These are phyloP conservation scores for Drosophila virilis DNA, from an alignment of 1,140 invertebrate genomes.

Conservation along the genomic window DNA sequence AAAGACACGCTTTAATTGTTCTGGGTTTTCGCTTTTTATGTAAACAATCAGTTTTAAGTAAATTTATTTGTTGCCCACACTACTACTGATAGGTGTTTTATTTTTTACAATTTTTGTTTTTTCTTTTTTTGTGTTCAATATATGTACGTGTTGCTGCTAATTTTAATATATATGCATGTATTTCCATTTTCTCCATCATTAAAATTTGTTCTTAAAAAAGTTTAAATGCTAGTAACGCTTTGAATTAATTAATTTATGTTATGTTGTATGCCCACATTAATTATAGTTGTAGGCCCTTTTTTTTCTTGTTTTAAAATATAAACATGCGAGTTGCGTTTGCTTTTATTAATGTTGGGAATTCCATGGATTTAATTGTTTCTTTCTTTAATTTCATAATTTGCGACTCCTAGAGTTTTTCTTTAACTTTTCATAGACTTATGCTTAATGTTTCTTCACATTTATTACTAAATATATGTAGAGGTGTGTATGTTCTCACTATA, in stretches of 20 bases:
- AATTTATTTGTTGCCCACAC: constrained; percentile 47
- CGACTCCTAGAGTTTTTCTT: constrained; percentile 52
- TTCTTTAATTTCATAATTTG: constrained; percentile 57
- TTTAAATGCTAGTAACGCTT: constrained; percentile 58
- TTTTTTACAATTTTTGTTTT: constrained; percentile 35
- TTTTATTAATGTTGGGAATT: constrained; percentile 67
- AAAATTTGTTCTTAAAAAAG: constrained; percentile 53
- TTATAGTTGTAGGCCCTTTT: constrained; percentile 57
- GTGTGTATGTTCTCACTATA: constrained; percentile 52
- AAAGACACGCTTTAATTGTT: constrained; percentile 48
- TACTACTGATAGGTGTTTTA: constrained; percentile 37
- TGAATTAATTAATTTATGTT: constrained; percentile 62
- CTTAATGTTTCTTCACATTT: constrained; percentile 73
- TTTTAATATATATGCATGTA: constrained; percentile 16
- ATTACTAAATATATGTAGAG: constrained; percentile 73
- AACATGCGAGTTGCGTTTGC: constrained; percentile 58
- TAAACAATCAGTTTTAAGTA: constrained; percentile 34
- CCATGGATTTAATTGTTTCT: constrained; percentile 65
- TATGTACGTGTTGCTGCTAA: constrained; percentile 24
- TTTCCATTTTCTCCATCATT: constrained; percentile 46
- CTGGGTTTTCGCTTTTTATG: constrained; percentile 9
- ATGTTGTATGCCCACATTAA: constrained; percentile 63
- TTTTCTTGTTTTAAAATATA: constrained; percentile 61
- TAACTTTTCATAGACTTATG: constrained; percentile 72
- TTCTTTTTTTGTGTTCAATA: constrained; percentile 34